Conservation (phyloP, 2,113 vertebrate genomes). For the Lethenteron camtschaticum region DNA sequence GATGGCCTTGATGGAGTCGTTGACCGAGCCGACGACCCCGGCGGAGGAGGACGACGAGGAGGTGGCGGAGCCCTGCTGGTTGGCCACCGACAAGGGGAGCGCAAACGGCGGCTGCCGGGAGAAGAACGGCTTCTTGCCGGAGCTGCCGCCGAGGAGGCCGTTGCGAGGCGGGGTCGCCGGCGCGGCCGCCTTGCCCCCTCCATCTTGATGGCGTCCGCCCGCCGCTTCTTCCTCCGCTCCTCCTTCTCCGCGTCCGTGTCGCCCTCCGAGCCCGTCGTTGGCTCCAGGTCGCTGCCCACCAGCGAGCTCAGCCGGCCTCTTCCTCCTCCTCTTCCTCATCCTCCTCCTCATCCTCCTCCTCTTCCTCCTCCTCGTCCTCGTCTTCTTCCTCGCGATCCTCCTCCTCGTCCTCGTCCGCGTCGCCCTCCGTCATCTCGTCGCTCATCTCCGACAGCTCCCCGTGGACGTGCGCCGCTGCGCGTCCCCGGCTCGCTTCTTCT, state of each 20-base stretch:
- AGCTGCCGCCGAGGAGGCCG: too few species aligned
- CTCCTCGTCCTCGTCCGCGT: background rate
- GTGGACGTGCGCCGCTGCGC: background rate
- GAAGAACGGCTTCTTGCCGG: too few species aligned
- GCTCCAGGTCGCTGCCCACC: conserved; percentile 72
- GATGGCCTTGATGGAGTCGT: conserved; percentile 95
- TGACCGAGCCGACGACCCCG: conserved; percentile 37
- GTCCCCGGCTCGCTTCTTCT: background rate
- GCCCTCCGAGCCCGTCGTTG: conserved; percentile 70
- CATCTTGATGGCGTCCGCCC: too few species aligned
- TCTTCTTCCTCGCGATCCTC: background rate
- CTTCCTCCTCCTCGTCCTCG: conserved; percentile 42
- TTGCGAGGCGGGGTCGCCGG: too few species aligned
- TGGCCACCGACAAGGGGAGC: too few species aligned
- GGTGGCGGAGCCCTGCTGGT: too few species aligned
- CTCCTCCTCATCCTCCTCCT: conserved; percentile 82
- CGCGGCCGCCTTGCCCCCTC: too few species aligned
- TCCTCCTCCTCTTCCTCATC: conserved; percentile 17
- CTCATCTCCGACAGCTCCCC: background rate
- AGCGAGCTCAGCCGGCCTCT: conserved; percentile 44
- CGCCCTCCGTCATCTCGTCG: background rate
- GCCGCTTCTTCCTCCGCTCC: conserved; percentile 18
- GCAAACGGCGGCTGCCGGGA: too few species aligned
- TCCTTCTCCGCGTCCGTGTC: conserved; percentile 79
- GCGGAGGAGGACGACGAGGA: conserved; percentile 34